Conservation (phyloP, 2,888 invertebrate species). For the Pterostichus madidus region DNA sequence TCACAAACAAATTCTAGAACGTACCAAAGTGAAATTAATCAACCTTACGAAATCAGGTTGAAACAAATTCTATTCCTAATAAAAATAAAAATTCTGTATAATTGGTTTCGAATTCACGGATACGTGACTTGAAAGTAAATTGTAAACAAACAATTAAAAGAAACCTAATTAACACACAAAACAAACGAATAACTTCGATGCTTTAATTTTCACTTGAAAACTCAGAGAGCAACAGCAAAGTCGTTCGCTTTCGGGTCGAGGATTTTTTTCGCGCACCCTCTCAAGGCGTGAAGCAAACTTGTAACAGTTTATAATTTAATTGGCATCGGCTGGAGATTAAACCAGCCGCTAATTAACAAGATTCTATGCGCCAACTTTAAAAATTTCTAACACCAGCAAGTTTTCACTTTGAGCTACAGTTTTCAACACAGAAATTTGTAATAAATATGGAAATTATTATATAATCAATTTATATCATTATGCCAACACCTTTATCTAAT, state of each 20-base stretch:
- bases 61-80: too few species aligned
- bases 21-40: too few species aligned
- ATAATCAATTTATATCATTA: slow-evolving; percentile 3
- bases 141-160: slow-evolving; percentile 20
- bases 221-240: neutral
- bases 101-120: neutral
- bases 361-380: slow-evolving; percentile 11
- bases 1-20: too few species aligned
- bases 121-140: slow-evolving; percentile 14
- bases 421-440: neutral
- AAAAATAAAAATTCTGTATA: neutral
- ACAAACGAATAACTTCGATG: slow-evolving; percentile 31
- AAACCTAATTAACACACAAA: slow-evolving; percentile 33
- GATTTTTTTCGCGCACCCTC: neutral
- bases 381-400: slow-evolving; percentile 16
- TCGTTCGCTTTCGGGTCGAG: neutral
- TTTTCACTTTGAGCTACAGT: slow-evolving; percentile 5
- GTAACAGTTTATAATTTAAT: slow-evolving; percentile 48
- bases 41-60: too few species aligned
- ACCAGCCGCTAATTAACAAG: slow-evolving; percentile 30
- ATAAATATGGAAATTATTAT: slow-evolving; percentile 26
- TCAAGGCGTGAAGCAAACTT: slow-evolving; percentile 12
- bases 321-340: slow-evolving; percentile 26
- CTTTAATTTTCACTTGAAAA: slow-evolving; percentile 20
- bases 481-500: slow-evolving; percentile 9